These are phyloP conservation scores for Scaptomyza polygonia DNA, from an alignment of 2,888 invertebrate species.

Conservation along the genomic window DNA sequence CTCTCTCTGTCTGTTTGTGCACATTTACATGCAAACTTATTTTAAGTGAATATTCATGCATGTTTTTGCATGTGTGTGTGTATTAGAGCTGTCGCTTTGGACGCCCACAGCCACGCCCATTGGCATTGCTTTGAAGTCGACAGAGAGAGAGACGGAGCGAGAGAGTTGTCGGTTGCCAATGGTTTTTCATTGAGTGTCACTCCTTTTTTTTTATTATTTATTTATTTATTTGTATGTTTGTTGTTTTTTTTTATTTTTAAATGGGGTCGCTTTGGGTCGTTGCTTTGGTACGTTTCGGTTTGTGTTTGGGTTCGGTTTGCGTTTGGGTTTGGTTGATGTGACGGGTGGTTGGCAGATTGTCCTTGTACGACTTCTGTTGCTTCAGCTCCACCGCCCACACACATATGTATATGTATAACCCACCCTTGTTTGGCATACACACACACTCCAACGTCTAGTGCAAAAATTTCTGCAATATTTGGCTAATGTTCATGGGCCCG, in stretches of 20 bases:
- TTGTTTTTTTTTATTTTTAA: constrained; percentile 11
- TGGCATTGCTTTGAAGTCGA: constrained; percentile 48
- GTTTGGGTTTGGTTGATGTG: constrained; percentile 4
- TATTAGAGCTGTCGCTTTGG: constrained; percentile 12
- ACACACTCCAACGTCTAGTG: constrained; percentile 32
- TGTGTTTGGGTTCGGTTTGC: not conserved
- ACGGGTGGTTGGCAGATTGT: constrained; percentile 39
- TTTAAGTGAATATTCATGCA: too few species aligned
- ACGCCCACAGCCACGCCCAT: constrained; percentile 17
- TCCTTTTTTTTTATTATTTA: constrained; percentile 12
- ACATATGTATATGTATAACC: constrained; percentile 2
- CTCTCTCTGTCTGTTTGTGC: not conserved
- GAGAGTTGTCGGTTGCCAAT: constrained; percentile 18
- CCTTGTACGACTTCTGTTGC: constrained; percentile 75
- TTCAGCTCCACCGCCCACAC: constrained; percentile 27
- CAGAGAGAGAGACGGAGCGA: too few species aligned
- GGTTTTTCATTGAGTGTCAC: constrained; percentile 34
- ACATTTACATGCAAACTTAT: too few species aligned
- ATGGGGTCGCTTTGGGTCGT: constrained; percentile 22
- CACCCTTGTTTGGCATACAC: constrained; percentile 33
- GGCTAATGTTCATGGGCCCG: constrained; percentile 71
- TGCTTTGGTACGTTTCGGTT: not conserved
- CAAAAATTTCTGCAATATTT: constrained; percentile 66
- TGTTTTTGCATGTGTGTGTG: not conserved
- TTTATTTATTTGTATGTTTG: too few species aligned